Evolutionary conservation across 2,113 vertebrate species (phyloP).

Genomic region (Gambusia holbrooki): DNA sequence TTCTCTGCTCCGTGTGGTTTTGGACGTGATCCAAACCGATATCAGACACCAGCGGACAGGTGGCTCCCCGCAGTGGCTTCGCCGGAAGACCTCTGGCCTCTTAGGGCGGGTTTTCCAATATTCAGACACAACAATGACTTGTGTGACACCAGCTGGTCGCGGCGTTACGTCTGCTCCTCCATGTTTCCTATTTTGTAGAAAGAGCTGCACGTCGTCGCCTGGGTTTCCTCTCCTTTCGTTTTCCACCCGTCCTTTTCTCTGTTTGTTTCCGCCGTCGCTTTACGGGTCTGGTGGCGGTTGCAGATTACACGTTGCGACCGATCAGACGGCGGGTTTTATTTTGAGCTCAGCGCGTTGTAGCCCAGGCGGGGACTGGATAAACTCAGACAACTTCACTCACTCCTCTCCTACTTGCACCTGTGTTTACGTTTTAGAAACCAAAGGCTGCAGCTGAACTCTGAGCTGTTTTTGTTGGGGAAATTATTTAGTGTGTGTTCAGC

Average conservation of each 20-base stretch:
- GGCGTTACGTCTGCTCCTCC: not conserved
- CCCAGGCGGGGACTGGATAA: conserved; percentile 49
- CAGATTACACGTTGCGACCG: conserved; percentile 64
- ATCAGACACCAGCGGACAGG: conserved; percentile 43
- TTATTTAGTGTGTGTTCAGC: not conserved
- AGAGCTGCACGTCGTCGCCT: conserved; percentile 29
- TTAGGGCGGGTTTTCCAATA: conserved; percentile 8
- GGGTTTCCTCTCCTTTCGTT: conserved; percentile 12
- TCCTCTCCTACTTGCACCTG: conserved; percentile 28
- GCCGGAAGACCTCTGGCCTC: conserved; percentile 19
- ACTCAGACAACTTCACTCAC: conserved; percentile 36
- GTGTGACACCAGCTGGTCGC: conserved; percentile 30
- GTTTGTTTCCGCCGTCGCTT: conserved; percentile 77
- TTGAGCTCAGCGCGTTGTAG: conserved; percentile 62
- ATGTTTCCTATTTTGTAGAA: conserved; percentile 39
- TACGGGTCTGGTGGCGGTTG: conserved; percentile 33
- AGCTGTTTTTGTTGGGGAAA: not conserved
- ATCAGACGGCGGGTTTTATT: conserved; percentile 67
- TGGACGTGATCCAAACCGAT: conserved; percentile 35
- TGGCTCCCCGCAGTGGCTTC: conserved; percentile 27
- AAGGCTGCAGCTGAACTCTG: not conserved
- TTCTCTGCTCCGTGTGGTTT: conserved; percentile 35
- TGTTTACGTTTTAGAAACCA: conserved; percentile 40
- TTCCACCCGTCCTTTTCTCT: conserved; percentile 2
- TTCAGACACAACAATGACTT: conserved; percentile 36